A percentile compares a stretch with the other conserved stretches of the same genome.
Evolutionary conservation across 1,140 invertebrate species (phyloP).

Genomic region (Dufourea novaeangliae): DNA sequence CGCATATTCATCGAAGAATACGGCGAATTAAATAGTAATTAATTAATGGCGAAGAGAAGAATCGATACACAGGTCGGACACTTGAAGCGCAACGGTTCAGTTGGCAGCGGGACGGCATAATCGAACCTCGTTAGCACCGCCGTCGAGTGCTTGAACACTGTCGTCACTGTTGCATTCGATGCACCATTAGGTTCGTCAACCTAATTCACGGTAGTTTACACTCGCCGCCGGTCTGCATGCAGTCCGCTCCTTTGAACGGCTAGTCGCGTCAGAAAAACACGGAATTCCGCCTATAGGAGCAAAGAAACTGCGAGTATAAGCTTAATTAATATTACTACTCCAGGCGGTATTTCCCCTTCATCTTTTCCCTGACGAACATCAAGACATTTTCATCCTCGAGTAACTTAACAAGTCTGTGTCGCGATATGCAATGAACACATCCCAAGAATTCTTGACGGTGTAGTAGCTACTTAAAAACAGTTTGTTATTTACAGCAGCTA

Average conservation of each 20-base stretch:
- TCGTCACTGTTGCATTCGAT: conserved; percentile 56
- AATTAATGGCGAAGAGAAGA: too few relatives aligned
- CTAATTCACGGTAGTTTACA: conserved; percentile 62
- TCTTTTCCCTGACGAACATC: neutral
- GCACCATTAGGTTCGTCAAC: conserved; percentile 59
- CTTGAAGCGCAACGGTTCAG: neutral
- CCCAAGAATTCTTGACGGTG: neutral
- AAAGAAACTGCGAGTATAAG: conserved; percentile 32
- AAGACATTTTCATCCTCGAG: neutral
- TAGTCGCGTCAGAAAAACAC: neutral
- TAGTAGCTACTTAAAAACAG: too few relatives aligned
- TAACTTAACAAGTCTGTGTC: neutral
- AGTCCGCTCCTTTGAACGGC: neutral
- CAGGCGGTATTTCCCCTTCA: neutral
- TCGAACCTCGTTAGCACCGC: conserved; percentile 57
- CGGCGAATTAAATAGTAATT: neutral
- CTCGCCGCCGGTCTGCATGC: conserved; percentile 23
- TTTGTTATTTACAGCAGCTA: too few relatives aligned
- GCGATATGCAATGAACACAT: neutral
- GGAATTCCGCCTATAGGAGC: conserved; percentile 9
- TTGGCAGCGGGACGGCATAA: conserved; percentile 48
- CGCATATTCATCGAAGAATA: neutral
- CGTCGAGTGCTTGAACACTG: conserved; percentile 51
- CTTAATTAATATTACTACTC: conserved; percentile 30
- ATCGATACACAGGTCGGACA: neutral